A percentile compares a stretch with the other conserved stretches of the same genome.
phyloP scores from a whole-genome alignment of 2,797 vertebrate species.

The Danio kyathit region DNA sequence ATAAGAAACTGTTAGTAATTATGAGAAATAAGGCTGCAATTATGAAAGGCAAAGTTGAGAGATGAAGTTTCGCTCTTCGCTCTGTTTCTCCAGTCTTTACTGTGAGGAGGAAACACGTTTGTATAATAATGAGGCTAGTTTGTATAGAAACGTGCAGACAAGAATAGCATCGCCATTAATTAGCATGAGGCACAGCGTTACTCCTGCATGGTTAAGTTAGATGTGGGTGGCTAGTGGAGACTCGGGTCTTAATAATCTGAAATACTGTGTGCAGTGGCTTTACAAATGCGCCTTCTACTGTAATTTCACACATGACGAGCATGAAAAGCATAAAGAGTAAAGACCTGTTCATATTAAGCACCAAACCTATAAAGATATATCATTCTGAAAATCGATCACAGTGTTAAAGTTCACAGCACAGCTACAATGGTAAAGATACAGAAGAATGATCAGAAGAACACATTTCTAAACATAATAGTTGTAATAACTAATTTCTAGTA shows the following conservation, averaged over 20 bases:
- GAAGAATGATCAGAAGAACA: no score
- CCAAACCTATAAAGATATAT: no score
- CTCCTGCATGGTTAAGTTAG: neutral
- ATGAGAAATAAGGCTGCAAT: neutral
- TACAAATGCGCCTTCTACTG: neutral
- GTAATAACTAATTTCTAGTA: no score
- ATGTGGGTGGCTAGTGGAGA: neutral
- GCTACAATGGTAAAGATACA: no score
- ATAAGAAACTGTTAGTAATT: neutral
- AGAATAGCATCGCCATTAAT: neutral
- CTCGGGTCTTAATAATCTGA: no score
- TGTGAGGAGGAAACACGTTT: neutral
- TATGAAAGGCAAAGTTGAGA: neutral
- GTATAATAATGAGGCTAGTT: neutral
- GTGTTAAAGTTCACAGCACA: no score
- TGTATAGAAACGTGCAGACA: neutral
- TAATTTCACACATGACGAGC: neutral
- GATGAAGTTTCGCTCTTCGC: neutral
- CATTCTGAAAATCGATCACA: no score
- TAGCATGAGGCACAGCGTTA: neutral
- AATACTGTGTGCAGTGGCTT: neutral
- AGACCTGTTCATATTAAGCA: no score
- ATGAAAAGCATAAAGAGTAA: neutral
- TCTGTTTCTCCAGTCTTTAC: neutral
- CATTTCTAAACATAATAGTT: no score